phyloP scores from a whole-genome alignment of 2,113 vertebrate species.

The Paradoxurus hermaphroditus region DNA sequence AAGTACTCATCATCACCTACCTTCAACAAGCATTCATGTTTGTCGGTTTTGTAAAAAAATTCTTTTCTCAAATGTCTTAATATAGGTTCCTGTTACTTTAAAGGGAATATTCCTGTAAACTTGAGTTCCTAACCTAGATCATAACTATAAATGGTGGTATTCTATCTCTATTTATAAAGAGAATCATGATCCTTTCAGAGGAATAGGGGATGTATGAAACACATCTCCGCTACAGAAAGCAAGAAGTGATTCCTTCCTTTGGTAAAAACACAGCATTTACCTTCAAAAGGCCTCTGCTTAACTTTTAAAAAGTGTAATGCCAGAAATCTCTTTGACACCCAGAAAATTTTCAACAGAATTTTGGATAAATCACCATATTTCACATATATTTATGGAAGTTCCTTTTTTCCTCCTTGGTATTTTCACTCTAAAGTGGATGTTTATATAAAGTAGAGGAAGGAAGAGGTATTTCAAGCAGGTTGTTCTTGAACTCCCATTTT shows the following conservation, averaged over 20 bases:
- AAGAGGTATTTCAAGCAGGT: neutral
- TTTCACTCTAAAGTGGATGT: neutral
- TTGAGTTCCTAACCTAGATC: neutral
- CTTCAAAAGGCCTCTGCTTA: neutral
- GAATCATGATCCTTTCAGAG: neutral
- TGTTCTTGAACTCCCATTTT: neutral
- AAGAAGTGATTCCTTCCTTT: neutral
- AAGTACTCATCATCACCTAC: neutral
- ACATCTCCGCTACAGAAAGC: neutral
- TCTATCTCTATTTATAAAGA: neutral
- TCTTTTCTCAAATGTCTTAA: neutral
- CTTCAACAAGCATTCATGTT: neutral
- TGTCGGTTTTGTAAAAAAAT: neutral
- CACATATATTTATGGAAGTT: neutral
- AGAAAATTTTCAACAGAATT: constrained; percentile 3
- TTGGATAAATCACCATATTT: neutral
- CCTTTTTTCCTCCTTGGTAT: neutral
- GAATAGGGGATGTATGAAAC: neutral
- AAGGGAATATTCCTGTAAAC: neutral
- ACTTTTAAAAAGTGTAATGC: neutral
- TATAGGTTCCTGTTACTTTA: neutral
- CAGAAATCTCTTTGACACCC: constrained; percentile 20
- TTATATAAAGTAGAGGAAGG: neutral
- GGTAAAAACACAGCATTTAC: constrained; percentile 1
- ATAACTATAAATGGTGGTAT: neutral